Conservation (phyloP, 2,113 vertebrate genomes). For the Gasterosteus nipponicus region DNA sequence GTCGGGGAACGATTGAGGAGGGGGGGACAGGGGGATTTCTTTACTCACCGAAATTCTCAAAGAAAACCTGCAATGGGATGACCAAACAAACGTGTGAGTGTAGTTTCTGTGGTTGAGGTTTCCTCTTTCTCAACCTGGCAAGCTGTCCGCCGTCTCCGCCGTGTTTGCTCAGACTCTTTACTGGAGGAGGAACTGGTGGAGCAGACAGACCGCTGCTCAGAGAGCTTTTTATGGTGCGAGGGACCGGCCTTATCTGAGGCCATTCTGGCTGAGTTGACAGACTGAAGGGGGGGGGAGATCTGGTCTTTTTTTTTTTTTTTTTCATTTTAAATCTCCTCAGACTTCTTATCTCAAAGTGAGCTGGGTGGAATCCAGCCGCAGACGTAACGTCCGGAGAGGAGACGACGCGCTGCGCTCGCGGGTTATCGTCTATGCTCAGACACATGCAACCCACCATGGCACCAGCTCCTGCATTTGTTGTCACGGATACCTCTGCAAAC, state of each 20-base stretch:
- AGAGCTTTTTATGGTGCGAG: conserved; percentile 65
- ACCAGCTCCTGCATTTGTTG: conserved; percentile 36
- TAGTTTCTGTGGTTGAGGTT: background rate
- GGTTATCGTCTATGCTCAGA: conserved; percentile 70
- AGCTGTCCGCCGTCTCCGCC: conserved; percentile 3
- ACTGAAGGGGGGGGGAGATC: conserved; percentile 58
- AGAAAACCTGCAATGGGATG: background rate
- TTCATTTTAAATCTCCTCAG: conserved; percentile 76
- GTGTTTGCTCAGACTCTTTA: conserved; percentile 11
- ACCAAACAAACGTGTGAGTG: conserved; percentile 22
- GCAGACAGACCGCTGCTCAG: conserved; percentile 49
- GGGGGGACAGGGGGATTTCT: conserved; percentile 16
- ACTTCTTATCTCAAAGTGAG: conserved; percentile 64
- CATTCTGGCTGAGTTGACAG: conserved; percentile 75
- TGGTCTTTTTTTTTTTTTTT: conserved; percentile 77
- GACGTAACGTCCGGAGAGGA: conserved; percentile 58
- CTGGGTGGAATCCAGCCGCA: conserved; percentile 70
- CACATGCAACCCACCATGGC: conserved; percentile 64
- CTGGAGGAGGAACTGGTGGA: conserved; percentile 25
- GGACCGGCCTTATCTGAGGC: conserved; percentile 71
- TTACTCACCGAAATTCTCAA: conserved; percentile 4
- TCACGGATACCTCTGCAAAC: conserved; percentile 44
- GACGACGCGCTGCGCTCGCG: conserved; percentile 72
- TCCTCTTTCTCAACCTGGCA: conserved; percentile 1
- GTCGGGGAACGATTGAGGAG: conserved; percentile 39